Evolutionary conservation across 2,113 vertebrate species (phyloP).

Genomic region (Melospiza georgiana): DNA sequence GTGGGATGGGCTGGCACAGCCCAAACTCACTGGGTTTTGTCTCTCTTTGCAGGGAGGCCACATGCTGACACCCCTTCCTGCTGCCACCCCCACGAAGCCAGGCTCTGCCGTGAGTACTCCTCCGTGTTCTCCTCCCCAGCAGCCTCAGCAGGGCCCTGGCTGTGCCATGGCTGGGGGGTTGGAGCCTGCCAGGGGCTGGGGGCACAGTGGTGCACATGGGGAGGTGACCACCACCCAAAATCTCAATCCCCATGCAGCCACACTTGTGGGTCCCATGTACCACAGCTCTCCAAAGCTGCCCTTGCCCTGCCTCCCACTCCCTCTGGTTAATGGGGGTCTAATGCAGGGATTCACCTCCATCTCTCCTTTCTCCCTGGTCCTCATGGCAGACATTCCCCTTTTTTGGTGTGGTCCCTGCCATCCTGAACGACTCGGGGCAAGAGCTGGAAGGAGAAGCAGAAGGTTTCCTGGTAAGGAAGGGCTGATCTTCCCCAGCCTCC

Average conservation of each 20-base stretch:
- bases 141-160: not conserved
- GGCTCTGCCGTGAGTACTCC: constrained; percentile 93
- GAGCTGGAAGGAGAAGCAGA: constrained; percentile 94
- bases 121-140: not conserved
- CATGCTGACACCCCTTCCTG: constrained; percentile 92
- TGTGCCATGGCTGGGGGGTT: not conserved
- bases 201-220: not conserved
- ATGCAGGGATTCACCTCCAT: not conserved
- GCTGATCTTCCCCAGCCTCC: not conserved
- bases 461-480: constrained; percentile 89
- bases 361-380: not conserved
- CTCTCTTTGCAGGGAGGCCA: constrained; percentile 88
- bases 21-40: not conserved
- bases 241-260: not conserved
- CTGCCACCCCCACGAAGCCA: constrained; percentile 91
- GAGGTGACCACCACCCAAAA: not conserved
- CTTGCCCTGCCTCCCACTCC: not conserved
- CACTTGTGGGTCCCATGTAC: fast-evolving
- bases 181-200: not conserved
- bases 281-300: not conserved
- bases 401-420: constrained; percentile 93
- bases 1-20: not conserved
- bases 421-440: constrained; percentile 92
- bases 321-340: not conserved
- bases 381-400: constrained; percentile 90